A percentile compares a stretch with the other conserved stretches of the same genome.
Evolutionary conservation across 2,113 vertebrate species (phyloP).

Genomic region (Ondatra zibethicus): DNA sequence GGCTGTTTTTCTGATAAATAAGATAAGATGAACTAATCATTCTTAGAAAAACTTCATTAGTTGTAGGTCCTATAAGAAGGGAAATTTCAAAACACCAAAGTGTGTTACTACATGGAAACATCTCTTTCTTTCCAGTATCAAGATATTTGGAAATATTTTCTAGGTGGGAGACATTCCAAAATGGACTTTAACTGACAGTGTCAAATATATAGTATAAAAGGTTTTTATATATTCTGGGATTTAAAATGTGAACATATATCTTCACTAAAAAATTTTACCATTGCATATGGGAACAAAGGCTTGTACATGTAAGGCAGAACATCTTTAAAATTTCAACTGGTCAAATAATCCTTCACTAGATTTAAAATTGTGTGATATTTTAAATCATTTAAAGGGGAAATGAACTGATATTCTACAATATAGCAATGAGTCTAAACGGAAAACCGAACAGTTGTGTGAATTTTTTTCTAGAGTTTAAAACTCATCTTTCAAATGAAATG

Average conservation of each 20-base stretch:
- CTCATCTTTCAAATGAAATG: not conserved
- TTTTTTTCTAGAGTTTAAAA: not conserved
- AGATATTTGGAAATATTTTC: too few species aligned
- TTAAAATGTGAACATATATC: not conserved
- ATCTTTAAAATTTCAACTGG: not conserved
- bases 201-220: not conserved
- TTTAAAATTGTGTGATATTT: not conserved
- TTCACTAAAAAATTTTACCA: not conserved
- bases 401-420: not conserved
- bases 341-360: not conserved
- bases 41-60: too few species aligned
- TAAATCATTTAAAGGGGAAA: not conserved
- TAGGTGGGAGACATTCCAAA: not conserved
- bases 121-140: too few species aligned
- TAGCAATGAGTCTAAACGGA: not conserved
- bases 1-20: too few species aligned
- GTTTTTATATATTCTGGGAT: not conserved
- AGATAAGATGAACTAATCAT: too few species aligned
- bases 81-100: too few species aligned
- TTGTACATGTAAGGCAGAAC: not conserved
- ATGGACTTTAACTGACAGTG: not conserved
- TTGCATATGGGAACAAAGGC: not conserved
- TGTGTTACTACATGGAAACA: too few species aligned
- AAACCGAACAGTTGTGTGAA: not conserved
- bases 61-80: too few species aligned